Base-by-base conservation (phyloP, 2,888 invertebrate species). In the Yponomeuta evonymella region DNA sequence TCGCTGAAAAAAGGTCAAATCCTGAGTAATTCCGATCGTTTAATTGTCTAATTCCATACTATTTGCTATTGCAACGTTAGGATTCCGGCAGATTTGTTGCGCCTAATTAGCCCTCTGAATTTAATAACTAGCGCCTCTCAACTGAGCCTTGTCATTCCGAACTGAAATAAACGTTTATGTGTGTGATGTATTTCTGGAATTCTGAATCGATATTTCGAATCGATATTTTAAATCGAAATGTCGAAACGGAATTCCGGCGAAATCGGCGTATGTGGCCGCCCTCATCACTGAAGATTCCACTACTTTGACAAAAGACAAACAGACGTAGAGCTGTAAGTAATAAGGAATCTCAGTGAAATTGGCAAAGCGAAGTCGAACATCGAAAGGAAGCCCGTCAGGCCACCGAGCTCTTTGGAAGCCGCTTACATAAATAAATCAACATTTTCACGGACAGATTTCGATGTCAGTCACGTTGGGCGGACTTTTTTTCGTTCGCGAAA, bases 391-490 rank as follows among this genome's bases (percentile, higher is more conserved):
- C 65, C 11, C 78, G 79, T 79, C 81, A 83, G 84, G 82, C 79
- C 74, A 76, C 77, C 76, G 77, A 75, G 73, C 74, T 73, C 77
- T 80, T 81, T 76, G 79, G 81, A 83, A 79, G 79, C 77, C 76
- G 81, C 79, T 82, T 82, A 81, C 78, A 80, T 65, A 83, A 83
- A 82, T 81, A 81, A 85, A 84, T 83, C 83, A 85, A 82, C 82
- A 83, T 82, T 83, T 83, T 76, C 79, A 78, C 75, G 75, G 83
- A 84, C 75, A 76, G 83, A 84, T 87, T 87, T 83, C 79, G 80
- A 85, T 87, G 87, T 85, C 84, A 84, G 86, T 87, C 88, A 87
- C 86, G 86, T 85, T n/a, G 5, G 77, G 77, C 72, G 79, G 78
- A 79, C 82, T 85, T 86, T 83, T 81, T 85, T 85, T 82, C 83